Conservation (phyloP, 2,888 invertebrate genomes). For the Parnassius mnemosyne region DNA sequence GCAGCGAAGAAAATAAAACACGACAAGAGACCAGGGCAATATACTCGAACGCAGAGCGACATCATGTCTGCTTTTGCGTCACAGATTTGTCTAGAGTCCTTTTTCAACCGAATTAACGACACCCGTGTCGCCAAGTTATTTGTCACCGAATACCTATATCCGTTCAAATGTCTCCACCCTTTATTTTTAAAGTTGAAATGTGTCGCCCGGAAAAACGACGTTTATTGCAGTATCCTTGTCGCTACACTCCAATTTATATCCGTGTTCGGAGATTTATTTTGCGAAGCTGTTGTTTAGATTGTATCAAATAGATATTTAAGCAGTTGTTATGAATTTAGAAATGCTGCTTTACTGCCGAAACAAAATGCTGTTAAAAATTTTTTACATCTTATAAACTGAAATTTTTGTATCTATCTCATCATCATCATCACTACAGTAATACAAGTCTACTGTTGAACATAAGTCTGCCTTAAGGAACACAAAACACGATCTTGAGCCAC, state of each 20-base stretch:
- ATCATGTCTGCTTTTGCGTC: slow-evolving; percentile 32
- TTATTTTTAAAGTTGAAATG: slow-evolving; percentile 36
- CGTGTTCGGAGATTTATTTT: slow-evolving; percentile 17
- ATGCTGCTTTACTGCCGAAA: too few species aligned
- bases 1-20: slow-evolving; percentile 9
- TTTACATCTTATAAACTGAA: slow-evolving; percentile 5
- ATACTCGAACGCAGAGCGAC: slow-evolving; percentile 26
- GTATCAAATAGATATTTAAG: slow-evolving; percentile 8
- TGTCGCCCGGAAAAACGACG: slow-evolving; percentile 23
- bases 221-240: slow-evolving; percentile 25
- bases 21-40: slow-evolving; percentile 11
- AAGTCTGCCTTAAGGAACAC: too few species aligned
- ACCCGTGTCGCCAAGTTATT: slow-evolving; percentile 36
- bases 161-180: slow-evolving; percentile 36
- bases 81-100: slow-evolving; percentile 32
- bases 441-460: too few species aligned
- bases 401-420: too few species aligned
- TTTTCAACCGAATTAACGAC: slow-evolving; percentile 32
- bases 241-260: slow-evolving; percentile 21
- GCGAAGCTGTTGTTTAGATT: slow-evolving; percentile 5
- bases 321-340: too few species aligned
- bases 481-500: too few species aligned
- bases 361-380: neutral
- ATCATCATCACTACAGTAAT: too few species aligned
- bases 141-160: slow-evolving; percentile 34